Percentiles rank a stretch among this genome's conserved stretches.
These are phyloP conservation scores for Thaumetopoea pityocampa DNA, from an alignment of 1,140 invertebrate species.

Conservation along the genomic window DNA sequence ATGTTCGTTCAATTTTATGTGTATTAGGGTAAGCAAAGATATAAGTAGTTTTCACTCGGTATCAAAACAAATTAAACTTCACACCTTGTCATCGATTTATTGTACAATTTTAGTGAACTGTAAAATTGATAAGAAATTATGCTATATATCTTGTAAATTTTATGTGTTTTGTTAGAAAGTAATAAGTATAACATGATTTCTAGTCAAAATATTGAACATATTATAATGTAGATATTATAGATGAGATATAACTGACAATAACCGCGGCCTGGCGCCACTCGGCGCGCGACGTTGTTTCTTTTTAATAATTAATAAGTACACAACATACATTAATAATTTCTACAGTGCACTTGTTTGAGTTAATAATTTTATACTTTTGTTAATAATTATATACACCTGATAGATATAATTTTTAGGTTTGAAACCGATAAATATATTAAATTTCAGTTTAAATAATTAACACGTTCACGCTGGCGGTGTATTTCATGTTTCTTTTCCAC, in stretches of 20 bases:
- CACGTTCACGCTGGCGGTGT: too few species aligned
- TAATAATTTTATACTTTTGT: conserved; percentile 37
- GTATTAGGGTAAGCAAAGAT: conserved; percentile 22
- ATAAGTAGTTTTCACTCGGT: conserved; percentile 32
- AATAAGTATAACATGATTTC: conserved; percentile 70
- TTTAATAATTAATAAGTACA: conserved; percentile 59
- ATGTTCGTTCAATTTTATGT: conserved; percentile 33
- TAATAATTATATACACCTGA: conserved; percentile 27
- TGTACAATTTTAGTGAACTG: conserved; percentile 63
- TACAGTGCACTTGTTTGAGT: conserved; percentile 36
- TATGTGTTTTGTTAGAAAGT: conserved; percentile 70
- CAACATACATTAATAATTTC: conserved; percentile 47
- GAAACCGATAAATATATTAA: conserved; percentile 8
- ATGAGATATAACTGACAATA: conserved; percentile 70
- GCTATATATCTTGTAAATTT: conserved; percentile 65
- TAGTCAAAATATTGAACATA: conserved; percentile 75
- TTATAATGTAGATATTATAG: conserved; percentile 69
- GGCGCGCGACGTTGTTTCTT: conserved; percentile 26
- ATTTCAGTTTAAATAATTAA: too few species aligned
- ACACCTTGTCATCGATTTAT: conserved; percentile 60
- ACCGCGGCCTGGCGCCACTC: conserved; percentile 53
- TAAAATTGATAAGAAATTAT: conserved; percentile 62
- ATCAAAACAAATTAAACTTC: conserved; percentile 33
- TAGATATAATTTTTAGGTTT: conserved; percentile 15
- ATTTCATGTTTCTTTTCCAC: too few species aligned